These are phyloP conservation scores for Chloropsis hardwickii DNA, from an alignment of 2,113 vertebrate species.

Conservation along the genomic window DNA sequence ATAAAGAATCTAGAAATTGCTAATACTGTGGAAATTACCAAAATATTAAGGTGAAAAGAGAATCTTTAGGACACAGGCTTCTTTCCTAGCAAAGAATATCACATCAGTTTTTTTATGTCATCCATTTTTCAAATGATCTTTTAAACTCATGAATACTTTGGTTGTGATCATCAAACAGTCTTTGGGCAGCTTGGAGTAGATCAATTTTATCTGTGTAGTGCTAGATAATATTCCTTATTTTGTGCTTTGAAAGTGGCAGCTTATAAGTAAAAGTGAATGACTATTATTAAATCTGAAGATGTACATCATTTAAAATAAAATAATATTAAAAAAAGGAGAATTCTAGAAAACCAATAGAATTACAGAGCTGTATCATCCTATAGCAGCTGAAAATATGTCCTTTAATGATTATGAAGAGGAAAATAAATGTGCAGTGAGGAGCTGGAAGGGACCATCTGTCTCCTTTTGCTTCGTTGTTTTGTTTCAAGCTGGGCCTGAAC, in stretches of 20 bases:
- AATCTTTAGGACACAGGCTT: not conserved
- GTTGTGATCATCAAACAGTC: not conserved
- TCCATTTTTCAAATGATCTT: not conserved
- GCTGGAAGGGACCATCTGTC: slow-evolving; percentile 15
- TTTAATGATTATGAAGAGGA: not conserved
- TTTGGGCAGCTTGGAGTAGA: not conserved
- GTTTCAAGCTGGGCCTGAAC: not conserved
- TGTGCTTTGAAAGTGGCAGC: not conserved
- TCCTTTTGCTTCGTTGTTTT: not conserved
- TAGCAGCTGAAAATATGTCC: not conserved
- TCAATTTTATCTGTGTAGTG: not conserved
- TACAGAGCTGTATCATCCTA: not conserved
- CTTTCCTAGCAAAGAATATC: not conserved
- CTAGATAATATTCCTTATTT: not conserved
- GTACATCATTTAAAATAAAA: not conserved
- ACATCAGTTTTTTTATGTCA: not conserved
- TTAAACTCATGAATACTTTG: not conserved
- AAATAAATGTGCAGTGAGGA: not conserved
- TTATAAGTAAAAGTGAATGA: not conserved
- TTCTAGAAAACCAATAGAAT: not conserved
- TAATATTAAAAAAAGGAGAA: not conserved
- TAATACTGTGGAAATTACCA: not conserved
- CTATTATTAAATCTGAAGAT: not conserved
- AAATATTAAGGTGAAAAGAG: not conserved
- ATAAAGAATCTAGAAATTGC: not conserved